phyloP scores from a whole-genome alignment of 2,888 invertebrate genomes.

The Augochlorella aurata region DNA sequence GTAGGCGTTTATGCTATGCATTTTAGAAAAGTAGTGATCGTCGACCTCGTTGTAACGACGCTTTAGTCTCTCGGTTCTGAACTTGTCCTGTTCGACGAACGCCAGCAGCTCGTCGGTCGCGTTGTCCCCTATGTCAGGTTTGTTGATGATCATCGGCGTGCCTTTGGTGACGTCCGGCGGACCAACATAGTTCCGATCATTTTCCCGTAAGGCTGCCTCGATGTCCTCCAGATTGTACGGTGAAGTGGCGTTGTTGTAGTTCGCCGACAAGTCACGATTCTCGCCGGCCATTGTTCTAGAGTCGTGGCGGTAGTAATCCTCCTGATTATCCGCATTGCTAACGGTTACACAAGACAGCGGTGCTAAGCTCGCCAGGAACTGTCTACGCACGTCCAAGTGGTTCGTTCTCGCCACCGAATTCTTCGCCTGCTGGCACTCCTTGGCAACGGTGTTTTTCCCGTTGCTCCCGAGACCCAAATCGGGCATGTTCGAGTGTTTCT shows the following conservation, averaged over 20 bases:
- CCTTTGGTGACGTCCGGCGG: slow-evolving; percentile 92
- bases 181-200: slow-evolving; percentile 74
- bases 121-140: slow-evolving; percentile 72
- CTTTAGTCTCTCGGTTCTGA: slow-evolving; percentile 91
- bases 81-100: slow-evolving; percentile 92
- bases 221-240: slow-evolving; percentile 87
- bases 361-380: slow-evolving; percentile 90
- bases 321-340: slow-evolving; percentile 83
- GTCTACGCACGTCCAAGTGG: slow-evolving; percentile 86
- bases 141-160: slow-evolving; percentile 83
- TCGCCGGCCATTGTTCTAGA: slow-evolving; percentile 76
- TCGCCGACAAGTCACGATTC: slow-evolving; percentile 85
- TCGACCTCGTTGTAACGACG: slow-evolving; percentile 84
- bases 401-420: slow-evolving; percentile 81
- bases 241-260: slow-evolving; percentile 83
- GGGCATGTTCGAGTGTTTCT: slow-evolving; percentile 77
- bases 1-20: slow-evolving; percentile 19
- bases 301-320: slow-evolving; percentile 85
- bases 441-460: slow-evolving; percentile 43
- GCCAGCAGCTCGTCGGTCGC: slow-evolving; percentile 88
- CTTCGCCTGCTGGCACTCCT: slow-evolving; percentile 77
- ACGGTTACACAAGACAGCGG: slow-evolving; percentile 90
- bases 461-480: slow-evolving; percentile 70
- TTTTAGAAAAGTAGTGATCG: slow-evolving; percentile 17
- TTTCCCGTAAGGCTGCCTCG: slow-evolving; percentile 84